These are phyloP conservation scores for Platyura marginata DNA, from an alignment of 1,140 invertebrate species.

Conservation along the genomic window DNA sequence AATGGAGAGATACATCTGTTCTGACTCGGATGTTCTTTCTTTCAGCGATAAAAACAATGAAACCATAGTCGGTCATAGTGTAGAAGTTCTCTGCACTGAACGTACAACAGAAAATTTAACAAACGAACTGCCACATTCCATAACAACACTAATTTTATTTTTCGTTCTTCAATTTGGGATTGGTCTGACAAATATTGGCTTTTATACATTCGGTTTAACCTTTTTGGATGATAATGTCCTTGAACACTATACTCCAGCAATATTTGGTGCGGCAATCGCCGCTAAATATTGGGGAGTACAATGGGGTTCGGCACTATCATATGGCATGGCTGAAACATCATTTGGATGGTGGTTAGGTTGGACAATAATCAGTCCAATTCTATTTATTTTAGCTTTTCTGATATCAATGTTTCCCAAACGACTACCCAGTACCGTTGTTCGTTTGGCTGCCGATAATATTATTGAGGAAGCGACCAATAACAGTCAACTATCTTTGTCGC, in stretches of 20 bases:
- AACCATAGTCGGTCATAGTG: background rate
- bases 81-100: background rate
- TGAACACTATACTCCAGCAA: slow-evolving; percentile 29
- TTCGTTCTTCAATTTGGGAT: slow-evolving; percentile 35
- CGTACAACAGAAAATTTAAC: background rate
- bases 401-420: slow-evolving; percentile 37
- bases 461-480: slow-evolving; percentile 15
- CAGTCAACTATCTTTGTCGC: slow-evolving; percentile 13
- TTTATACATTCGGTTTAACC: slow-evolving; percentile 40
- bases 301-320: slow-evolving; percentile 18
- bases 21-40: too few relatives aligned
- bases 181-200: slow-evolving; percentile 36
- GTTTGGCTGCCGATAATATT: slow-evolving; percentile 30
- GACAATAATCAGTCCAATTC: slow-evolving; percentile 32
- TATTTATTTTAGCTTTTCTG: slow-evolving; percentile 31
- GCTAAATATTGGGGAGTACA: slow-evolving; percentile 18
- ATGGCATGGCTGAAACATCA: slow-evolving; percentile 12
- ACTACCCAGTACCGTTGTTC: slow-evolving; percentile 31
- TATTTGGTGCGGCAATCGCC: slow-evolving; percentile 15
- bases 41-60: background rate
- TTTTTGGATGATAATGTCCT: slow-evolving; percentile 49
- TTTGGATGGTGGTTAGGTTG: slow-evolving; percentile 33
- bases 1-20: background rate
- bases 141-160: slow-evolving; percentile 27
- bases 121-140: background rate